A percentile compares a stretch with the other conserved stretches of the same genome.
Evolutionary conservation across 2,797 vertebrate genomes (phyloP).

Genomic region (Spheniscus humboldti): DNA sequence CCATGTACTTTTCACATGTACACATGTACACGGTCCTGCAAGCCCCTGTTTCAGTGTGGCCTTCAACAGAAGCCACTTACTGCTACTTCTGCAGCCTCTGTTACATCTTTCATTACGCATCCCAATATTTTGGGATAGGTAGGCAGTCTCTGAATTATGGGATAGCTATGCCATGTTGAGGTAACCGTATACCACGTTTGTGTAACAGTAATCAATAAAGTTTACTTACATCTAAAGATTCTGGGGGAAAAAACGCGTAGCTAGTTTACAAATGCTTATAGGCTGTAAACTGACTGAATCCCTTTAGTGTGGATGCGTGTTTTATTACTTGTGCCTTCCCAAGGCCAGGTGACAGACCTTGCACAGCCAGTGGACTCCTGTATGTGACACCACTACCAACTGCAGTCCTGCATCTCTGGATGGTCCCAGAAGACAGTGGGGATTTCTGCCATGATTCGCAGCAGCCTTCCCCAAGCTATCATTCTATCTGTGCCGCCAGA

Average conservation of each 20-base stretch:
- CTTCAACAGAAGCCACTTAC: background rate
- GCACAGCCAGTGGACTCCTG: background rate
- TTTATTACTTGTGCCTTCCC: background rate
- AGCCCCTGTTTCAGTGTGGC: background rate
- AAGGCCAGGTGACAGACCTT: background rate
- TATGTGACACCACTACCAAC: background rate
- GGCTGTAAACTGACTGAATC: background rate
- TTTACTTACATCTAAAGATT: background rate
- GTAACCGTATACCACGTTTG: background rate
- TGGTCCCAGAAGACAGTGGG: background rate
- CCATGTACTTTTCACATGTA: background rate
- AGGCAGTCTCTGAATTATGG: background rate
- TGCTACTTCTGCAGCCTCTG: background rate
- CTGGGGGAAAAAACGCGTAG: background rate
- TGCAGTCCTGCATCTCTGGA: background rate
- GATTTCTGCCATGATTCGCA: background rate
- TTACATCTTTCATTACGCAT: background rate
- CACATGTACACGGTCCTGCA: accelerated
- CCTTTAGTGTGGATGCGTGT: background rate
- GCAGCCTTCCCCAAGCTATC: background rate
- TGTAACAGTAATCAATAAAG: background rate
- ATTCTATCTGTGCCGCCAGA: background rate
- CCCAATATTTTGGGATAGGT: background rate
- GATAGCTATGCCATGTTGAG: background rate
- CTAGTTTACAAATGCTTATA: background rate